Conservation (phyloP, 2,113 vertebrate species). For the Oryzias curvinotus region DNA sequence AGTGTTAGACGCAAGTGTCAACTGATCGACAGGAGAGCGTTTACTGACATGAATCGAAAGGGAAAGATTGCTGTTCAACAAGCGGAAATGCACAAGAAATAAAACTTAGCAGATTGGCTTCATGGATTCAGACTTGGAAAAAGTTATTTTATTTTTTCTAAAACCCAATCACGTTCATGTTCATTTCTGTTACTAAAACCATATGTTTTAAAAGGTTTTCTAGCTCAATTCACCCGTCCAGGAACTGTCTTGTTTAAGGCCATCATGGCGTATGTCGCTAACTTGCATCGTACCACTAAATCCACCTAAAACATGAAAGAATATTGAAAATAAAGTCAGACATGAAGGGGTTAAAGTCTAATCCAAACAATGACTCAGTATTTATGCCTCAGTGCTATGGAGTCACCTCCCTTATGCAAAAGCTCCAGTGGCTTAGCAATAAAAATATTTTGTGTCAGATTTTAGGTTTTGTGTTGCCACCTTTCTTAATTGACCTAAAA, state of each 20-base stretch:
- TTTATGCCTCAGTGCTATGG: conserved; percentile 10
- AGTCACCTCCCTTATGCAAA: conserved; percentile 11
- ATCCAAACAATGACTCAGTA: conserved; percentile 32
- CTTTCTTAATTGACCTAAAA: neutral
- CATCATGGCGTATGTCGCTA: no score
- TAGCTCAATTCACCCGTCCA: no score
- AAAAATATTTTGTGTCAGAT: neutral
- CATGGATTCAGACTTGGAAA: no score
- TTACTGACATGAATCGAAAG: conserved; percentile 26
- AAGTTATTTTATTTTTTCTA: no score
- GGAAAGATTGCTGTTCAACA: conserved; percentile 3
- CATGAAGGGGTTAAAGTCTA: no score
- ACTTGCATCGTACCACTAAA: no score
- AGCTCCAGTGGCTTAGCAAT: conserved; percentile 3
- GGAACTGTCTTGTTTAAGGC: no score
- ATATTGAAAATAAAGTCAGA: no score
- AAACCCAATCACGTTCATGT: no score
- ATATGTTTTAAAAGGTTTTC: no score
- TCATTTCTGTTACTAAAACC: no score
- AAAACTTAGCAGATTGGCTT: neutral
- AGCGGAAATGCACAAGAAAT: neutral
- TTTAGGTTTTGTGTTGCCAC: conserved; percentile 2
- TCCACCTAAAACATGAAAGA: no score
- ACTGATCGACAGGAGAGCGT: conserved; percentile 33
- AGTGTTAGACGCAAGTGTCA: conserved; percentile 52